Percentiles rank a stretch among this genome's conserved stretches.
These are phyloP conservation scores for Gadus chalcogrammus DNA, from an alignment of 2,113 vertebrate genomes.

Conservation along the genomic window DNA sequence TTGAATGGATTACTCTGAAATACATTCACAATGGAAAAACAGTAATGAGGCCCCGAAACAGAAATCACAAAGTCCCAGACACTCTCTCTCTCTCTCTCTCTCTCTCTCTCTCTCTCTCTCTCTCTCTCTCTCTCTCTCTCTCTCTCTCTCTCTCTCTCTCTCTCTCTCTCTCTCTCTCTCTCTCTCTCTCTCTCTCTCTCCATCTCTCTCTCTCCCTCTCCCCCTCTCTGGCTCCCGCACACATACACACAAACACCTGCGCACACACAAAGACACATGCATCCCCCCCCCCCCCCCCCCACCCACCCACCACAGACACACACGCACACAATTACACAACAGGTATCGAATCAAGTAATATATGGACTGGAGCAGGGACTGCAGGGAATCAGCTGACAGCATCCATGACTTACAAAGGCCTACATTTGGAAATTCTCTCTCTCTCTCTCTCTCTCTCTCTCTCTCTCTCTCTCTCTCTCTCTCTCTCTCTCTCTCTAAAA, in stretches of 20 bases:
- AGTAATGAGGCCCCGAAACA: background rate
- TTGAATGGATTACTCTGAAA: background rate
- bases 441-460: background rate
- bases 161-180: background rate
- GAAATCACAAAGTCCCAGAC: background rate
- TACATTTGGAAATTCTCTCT: background rate
- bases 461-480: background rate
- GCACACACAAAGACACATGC: background rate
- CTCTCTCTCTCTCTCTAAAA: background rate
- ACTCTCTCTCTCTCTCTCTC: too few species aligned
- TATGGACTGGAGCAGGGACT: too few species aligned
- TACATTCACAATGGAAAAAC: background rate
- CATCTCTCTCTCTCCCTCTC: background rate
- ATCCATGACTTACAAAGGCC: too few species aligned
- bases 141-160: too few species aligned
- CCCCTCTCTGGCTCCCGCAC: background rate
- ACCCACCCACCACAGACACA: background rate
- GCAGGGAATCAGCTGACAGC: too few species aligned
- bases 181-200: background rate
- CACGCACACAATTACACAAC: background rate
- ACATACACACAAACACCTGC: background rate
- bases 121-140: background rate
- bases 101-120: too few species aligned
- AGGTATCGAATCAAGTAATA: background rate
- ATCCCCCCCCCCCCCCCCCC: background rate